Base-by-base conservation (phyloP, 1,140 invertebrate species). In the Formica selysi region DNA sequence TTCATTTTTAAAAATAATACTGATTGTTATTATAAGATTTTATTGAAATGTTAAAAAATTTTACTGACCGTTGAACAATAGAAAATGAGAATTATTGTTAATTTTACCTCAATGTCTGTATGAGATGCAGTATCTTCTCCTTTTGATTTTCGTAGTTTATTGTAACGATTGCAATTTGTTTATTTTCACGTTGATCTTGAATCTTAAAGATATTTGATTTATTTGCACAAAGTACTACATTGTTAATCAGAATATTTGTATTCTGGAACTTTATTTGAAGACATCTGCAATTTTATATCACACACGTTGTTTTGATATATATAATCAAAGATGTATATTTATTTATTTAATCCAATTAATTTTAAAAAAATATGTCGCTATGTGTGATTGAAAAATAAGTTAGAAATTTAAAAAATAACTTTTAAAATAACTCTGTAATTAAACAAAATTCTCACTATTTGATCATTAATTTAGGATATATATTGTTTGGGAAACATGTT, bases 21-120 rank as follows among this genome's bases (percentile, higher is more conserved):
- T 36, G 22, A 59, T 59, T n/a, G n/a, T n/a, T 6, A 11, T 32
- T 32, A 32, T 10, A 11, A 32, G 1, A n/a, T 54, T 32, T 44
- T 41, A 44, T 32, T n/a, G 0, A 48, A 32, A 51, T 32, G 8
- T 51, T 68, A 44, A 70, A 48, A 32, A 48, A 1, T 71, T 73
- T 32, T 36, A 36, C 8, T 73, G 36, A 73, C 32, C 3, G 1
- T 22, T 51, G 19, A 19, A 19, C 19, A 36, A 36, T 26, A 61
- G 3, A 16, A 29, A 26, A 0, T 4, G 4, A 41, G 6, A 62
- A 76, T 64, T 41, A 44, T 76, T 13, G 22, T 64, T 36, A 16
- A 79, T 36, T 8, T 79, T 68, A 79, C 76, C 76, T 68, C 13
- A 79, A 22, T 1, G 62, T 79, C 5, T 67, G 76, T 22, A 79